Conservation (phyloP, 2,113 vertebrate genomes). For the Haemorhous mexicanus region DNA sequence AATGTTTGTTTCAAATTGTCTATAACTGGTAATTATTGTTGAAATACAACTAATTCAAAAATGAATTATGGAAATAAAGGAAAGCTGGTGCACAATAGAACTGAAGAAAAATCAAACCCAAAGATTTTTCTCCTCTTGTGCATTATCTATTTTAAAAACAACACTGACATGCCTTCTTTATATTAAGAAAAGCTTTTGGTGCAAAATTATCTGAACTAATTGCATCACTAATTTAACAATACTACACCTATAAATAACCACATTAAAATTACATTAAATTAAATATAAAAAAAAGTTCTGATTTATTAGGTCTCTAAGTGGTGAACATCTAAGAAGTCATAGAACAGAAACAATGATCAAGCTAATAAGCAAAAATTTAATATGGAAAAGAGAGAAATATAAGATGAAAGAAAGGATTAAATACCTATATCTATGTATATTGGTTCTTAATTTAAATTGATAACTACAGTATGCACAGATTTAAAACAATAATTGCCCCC, state of each 20-base stretch:
- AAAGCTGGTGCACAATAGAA: rapidly evolving
- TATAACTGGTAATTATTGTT: not conserved
- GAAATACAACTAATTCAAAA: not conserved
- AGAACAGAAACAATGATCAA: not conserved
- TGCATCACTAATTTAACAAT: not conserved
- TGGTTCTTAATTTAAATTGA: not conserved
- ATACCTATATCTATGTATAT: not conserved
- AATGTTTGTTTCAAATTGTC: not conserved
- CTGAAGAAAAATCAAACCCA: not conserved
- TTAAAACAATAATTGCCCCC: not conserved
- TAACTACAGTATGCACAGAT: not conserved
- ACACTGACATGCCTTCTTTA: not conserved
- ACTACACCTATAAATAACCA: not conserved
- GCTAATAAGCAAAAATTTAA: not conserved
- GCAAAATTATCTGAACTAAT: not conserved
- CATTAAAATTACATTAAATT: not conserved
- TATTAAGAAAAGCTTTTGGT: not conserved
- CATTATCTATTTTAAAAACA: not conserved
- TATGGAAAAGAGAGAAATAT: not conserved
- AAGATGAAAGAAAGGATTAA: not conserved
- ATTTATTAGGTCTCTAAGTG: not conserved
- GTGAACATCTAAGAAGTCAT: not conserved
- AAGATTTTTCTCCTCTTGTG: not conserved
- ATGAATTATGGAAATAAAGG: not conserved
- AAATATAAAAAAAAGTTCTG: not conserved